Evolutionary conservation across 2,113 vertebrate species (phyloP).

Genomic region (Grammomys dolichurus): DNA sequence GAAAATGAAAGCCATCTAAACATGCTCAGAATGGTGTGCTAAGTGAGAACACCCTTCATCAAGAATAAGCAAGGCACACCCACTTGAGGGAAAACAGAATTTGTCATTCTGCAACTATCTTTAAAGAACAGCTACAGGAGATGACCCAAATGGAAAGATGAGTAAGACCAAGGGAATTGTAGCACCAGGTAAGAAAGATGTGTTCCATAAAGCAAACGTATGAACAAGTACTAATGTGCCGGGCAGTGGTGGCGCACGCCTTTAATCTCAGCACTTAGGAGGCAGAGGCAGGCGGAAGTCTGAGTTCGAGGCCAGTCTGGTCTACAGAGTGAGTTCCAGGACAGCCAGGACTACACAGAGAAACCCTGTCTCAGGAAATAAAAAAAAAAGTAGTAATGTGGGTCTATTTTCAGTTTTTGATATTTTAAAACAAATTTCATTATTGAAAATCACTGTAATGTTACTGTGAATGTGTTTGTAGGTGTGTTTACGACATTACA

Average conservation of each 20-base stretch:
- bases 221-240: not conserved
- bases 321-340: no score
- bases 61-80: not conserved
- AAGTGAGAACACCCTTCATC: not conserved
- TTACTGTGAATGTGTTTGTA: not conserved
- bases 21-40: not conserved
- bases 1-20: not conserved
- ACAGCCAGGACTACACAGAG: no score
- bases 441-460: not conserved
- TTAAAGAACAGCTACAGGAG: not conserved
- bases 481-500: not conserved
- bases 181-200: not conserved
- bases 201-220: not conserved
- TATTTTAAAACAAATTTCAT: not conserved
- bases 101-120: not conserved
- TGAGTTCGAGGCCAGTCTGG: no score
- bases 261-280: no score
- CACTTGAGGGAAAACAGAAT: not conserved
- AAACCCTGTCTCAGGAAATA: no score
- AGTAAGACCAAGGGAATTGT: not conserved
- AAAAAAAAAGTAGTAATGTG: no score
- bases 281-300: no score
- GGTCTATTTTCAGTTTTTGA: not conserved
- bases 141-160: not conserved
- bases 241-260: no score